Base-by-base conservation (phyloP, 2,113 vertebrate genomes). In the Chrysochloris asiatica region DNA sequence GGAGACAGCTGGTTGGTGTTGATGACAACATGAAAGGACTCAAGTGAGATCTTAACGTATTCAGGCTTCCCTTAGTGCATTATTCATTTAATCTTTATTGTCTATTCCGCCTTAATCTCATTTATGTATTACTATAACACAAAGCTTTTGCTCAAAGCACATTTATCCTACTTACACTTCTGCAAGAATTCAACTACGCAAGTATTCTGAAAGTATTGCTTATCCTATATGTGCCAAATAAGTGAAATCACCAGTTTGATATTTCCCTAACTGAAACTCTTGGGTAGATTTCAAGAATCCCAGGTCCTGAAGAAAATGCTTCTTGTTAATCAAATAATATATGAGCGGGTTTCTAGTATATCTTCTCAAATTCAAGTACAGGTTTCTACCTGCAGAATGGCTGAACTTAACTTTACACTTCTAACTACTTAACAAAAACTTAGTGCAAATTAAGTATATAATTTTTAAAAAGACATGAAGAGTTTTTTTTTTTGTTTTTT, bases 371-470 rank as follows among this genome's bases (percentile, higher is more conserved):
- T 19, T 52, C n/a, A 54, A 26, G 8, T 77, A 26, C 56, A 56
- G 54, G n/a, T 17, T 88, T 82, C 4, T 12, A 11, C 52, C 33
- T 83, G 69, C 41, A 65, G 24, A 77, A n/a, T 83, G 69, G 45
- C 41, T 77, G 41, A 54, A 38, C 4, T 47, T 65, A 65, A 75
- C 38, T 65, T n/a, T n/a, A 82, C 69, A 41, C 12, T 87, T 88
- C 33, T 36, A 76, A 67, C 17, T 17, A 38, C 33, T n/a, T n/a
- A n/a, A n/a, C n/a, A n/a, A n/a, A n/a, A n/a, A n/a, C n/a, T n/a
- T n/a, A n/a, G n/a, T n/a, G n/a, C n/a, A 88, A 75, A 16, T 92
- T 82, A 88, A 75, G 47, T 54, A 5, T 78, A 71, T 85, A 33
- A 17, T 85, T 38, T 78, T 28, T 85, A 65, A 89, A 75, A 85